Evolutionary conservation across 1,140 invertebrate genomes (phyloP).

Genomic region (Onthophagus taurus): DNA sequence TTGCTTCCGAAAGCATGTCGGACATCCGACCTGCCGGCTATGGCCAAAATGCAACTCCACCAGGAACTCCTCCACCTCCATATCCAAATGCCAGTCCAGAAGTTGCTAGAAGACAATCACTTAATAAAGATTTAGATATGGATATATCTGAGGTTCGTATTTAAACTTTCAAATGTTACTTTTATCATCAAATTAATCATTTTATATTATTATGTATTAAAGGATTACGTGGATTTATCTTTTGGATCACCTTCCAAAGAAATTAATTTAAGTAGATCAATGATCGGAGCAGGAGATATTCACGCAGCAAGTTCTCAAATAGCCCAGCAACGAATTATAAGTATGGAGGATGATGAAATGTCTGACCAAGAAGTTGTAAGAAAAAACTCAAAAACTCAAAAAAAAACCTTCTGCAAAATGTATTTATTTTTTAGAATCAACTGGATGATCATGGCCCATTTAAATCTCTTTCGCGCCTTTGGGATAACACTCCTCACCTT

Average conservation of each 20-base stretch:
- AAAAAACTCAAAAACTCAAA: background rate
- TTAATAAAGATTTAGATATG: no score
- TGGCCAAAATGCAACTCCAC: conserved; percentile 50
- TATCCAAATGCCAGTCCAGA: conserved; percentile 51
- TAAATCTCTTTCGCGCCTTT: conserved; percentile 59
- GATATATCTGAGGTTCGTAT: no score
- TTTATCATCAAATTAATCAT: no score
- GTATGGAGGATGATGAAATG: conserved; percentile 91
- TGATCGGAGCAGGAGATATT: no score
- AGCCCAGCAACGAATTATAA: conserved; percentile 72
- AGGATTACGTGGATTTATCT: no score
- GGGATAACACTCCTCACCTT: conserved; percentile 63
- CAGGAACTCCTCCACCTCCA: conserved; percentile 78
- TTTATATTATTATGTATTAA: no score
- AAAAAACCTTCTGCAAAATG: conserved; percentile 5
- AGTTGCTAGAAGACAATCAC: conserved; percentile 28
- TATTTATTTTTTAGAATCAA: conserved; percentile 42
- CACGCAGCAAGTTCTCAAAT: conserved; percentile 30
- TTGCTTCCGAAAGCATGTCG: conserved; percentile 52
- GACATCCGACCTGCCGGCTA: conserved; percentile 36
- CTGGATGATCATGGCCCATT: conserved; percentile 73
- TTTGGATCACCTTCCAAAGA: no score
- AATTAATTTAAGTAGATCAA: no score
- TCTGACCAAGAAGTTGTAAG: conserved; percentile 70
- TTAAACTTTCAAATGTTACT: no score